phyloP scores from a whole-genome alignment of 1,140 invertebrate genomes.

The Atta texana region DNA sequence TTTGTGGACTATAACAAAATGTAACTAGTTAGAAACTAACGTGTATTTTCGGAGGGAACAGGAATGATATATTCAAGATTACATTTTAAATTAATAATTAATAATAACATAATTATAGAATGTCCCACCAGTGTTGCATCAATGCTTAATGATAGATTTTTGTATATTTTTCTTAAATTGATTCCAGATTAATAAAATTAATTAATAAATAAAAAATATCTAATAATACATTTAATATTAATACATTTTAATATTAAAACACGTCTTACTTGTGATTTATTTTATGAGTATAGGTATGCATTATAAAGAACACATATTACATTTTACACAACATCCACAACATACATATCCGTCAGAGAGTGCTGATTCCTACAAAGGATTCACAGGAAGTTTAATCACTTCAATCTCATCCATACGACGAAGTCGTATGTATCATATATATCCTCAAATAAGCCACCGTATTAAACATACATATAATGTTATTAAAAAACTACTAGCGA shows the following conservation, averaged over 20 bases:
- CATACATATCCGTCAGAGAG: too few relatives aligned
- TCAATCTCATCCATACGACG: background rate
- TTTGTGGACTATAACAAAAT: slow-evolving; percentile 13
- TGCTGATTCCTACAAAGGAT: background rate
- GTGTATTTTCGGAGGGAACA: background rate
- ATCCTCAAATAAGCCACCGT: slow-evolving; percentile 61
- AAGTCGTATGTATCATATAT: background rate
- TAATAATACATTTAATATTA: slow-evolving; percentile 16
- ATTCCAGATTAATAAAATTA: slow-evolving; percentile 10
- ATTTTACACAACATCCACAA: slow-evolving; percentile 2
- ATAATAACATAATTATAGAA: background rate
- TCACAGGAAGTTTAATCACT: slow-evolving; percentile 19
- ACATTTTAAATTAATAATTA: background rate
- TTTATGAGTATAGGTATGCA: slow-evolving; percentile 2
- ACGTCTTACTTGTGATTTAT: slow-evolving; percentile 18
- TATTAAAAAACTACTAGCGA: slow-evolving; percentile 45
- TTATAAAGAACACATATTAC: slow-evolving; percentile 25
- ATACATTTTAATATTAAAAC: slow-evolving; percentile 16
- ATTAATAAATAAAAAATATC: slow-evolving; percentile 5
- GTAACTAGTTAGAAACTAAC: slow-evolving; percentile 19
- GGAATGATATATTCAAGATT: background rate
- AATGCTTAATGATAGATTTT: background rate
- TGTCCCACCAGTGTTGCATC: background rate
- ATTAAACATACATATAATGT: background rate
- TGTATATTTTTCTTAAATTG: background rate